Conservation (phyloP, 2,113 vertebrate species). For the Symphodus melops region DNA sequence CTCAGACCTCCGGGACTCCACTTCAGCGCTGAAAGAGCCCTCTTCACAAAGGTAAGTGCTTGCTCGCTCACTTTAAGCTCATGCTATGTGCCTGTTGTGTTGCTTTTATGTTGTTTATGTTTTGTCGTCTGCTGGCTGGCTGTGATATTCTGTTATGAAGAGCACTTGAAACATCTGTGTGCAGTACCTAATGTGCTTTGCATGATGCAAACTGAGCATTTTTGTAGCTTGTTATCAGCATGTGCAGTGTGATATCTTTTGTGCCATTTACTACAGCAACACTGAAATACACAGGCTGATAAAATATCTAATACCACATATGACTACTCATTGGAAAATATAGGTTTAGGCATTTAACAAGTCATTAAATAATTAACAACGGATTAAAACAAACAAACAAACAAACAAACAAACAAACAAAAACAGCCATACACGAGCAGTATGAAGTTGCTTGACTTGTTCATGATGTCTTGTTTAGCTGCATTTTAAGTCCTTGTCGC, state of each 20-base stretch:
- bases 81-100: background rate
- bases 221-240: background rate
- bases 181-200: background rate
- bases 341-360: no score
- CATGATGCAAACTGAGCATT: background rate
- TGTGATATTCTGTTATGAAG: background rate
- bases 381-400: no score
- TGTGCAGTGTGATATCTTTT: background rate
- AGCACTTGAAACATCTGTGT: background rate
- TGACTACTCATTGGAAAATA: no score
- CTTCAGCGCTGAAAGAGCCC: no score
- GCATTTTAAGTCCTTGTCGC: no score
- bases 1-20: no score
- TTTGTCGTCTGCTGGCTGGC: background rate
- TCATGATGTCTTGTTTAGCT: no score
- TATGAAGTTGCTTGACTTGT: no score
- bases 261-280: background rate
- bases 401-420: no score
- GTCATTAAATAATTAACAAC: no score
- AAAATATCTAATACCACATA: background rate
- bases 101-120: background rate
- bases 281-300: background rate
- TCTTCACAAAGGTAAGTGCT: background rate
- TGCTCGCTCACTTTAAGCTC: background rate
- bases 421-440: no score